Evolutionary conservation across 2,797 vertebrate genomes (phyloP), one percentile per base, ranked within the genome.

Genomic region (Triplophysa bombifrons): DNA sequence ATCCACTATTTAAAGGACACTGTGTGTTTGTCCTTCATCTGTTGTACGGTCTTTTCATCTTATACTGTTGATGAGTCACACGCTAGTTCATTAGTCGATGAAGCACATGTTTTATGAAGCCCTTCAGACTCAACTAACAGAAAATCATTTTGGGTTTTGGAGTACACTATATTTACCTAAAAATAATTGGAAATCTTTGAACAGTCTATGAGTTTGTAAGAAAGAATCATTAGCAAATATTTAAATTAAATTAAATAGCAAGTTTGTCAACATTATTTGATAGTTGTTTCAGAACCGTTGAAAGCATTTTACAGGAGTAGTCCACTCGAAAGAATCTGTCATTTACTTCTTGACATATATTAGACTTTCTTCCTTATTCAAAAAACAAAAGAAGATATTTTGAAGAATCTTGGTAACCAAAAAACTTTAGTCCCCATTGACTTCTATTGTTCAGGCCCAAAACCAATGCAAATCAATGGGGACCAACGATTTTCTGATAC

Each of bases 51-150:
- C 27, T 61, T 25, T 61, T 22, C 12, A 60, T 27, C 12, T 22
- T 48, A 53, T 58, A 48, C 67, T 64, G 48, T 65, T 72, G 77
- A 66, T 79, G 77, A 79, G 30, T 79, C 77, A 79, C 75, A 77
- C 69, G 46, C 50, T 64, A 13, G 55, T 79, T 79, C 50, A 46
- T 46, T 41, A 41, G 44, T 63, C n/a, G 22, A 68, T 48, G 65
- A 41, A 69, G 53, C 7, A 20, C 55, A 19, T 67, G 51, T 76
- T 67, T 41, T n/a, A 58, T 76, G 25, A 61, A 61, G 60, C n/a
- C 30, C 30, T 78, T 63, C 76, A 71, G 76, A 60, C 58, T 41
- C 60, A 65, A 60, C 60, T 72, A 53, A 79, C 65, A 65, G 72
- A 55, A 61, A 61, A 61, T 46, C 63, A 34, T 61, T 78, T 9